These are phyloP conservation scores for Cyclura pinguis DNA, from an alignment of 2,797 vertebrate genomes.

Conservation along the genomic window DNA sequence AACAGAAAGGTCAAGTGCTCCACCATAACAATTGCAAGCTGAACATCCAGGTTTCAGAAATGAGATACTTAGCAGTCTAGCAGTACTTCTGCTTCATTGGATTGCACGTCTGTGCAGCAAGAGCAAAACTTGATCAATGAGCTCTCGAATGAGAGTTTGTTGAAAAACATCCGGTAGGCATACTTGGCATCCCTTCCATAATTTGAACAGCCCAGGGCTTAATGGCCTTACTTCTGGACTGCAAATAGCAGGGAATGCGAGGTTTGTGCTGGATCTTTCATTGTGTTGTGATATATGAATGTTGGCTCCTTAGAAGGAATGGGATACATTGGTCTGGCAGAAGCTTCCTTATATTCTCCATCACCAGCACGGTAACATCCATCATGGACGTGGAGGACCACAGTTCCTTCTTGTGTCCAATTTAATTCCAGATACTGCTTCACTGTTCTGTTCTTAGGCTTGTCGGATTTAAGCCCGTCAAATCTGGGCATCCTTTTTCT, in stretches of 20 bases:
- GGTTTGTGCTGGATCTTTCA: slow-evolving; percentile 32
- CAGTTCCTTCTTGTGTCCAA: background rate
- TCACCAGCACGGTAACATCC: background rate
- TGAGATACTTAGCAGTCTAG: slow-evolving; percentile 30
- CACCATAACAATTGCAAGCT: slow-evolving; percentile 16
- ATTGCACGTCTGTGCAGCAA: slow-evolving; percentile 27
- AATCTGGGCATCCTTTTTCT: background rate
- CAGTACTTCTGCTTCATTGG: slow-evolving; percentile 33
- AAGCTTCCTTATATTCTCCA: background rate
- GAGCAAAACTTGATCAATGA: slow-evolving; percentile 38
- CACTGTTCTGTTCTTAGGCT: background rate
- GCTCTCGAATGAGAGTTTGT: slow-evolving; percentile 38
- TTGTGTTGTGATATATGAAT: slow-evolving; percentile 22
- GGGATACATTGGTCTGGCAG: slow-evolving; percentile 35
- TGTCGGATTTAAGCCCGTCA: background rate
- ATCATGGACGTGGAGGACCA: fast-evolving
- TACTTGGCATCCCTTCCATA: slow-evolving; percentile 38
- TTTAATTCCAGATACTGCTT: background rate
- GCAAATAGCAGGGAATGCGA: slow-evolving; percentile 10
- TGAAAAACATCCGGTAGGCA: slow-evolving; percentile 41
- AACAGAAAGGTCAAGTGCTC: slow-evolving; percentile 64
- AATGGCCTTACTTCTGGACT: slow-evolving; percentile 19
- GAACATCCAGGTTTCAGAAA: slow-evolving; percentile 41
- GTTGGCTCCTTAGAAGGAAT: slow-evolving; percentile 32
- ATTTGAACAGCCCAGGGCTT: slow-evolving; percentile 26